phyloP scores from a whole-genome alignment of 2,888 invertebrate genomes.

The Lasiommata megera region DNA sequence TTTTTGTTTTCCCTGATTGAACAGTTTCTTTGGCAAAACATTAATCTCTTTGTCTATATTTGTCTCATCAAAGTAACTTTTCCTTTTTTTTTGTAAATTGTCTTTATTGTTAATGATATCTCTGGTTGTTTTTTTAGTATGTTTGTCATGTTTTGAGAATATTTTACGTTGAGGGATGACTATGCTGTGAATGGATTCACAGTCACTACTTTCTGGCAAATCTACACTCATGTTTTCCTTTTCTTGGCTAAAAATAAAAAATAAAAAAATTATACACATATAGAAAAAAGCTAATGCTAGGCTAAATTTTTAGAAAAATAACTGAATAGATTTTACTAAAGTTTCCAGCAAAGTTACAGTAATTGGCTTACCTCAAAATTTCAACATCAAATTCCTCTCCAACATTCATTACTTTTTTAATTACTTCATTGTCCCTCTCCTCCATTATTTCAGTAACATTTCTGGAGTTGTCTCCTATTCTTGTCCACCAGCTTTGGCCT shows the following conservation, averaged over 20 bases:
- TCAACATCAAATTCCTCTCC: slow-evolving; percentile 63
- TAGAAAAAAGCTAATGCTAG: no score
- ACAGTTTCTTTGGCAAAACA: slow-evolving; percentile 52
- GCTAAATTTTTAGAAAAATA: no score
- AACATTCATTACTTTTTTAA: slow-evolving; percentile 42
- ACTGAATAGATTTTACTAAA: no score
- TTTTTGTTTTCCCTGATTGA: slow-evolving; percentile 44
- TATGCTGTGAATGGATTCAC: slow-evolving; percentile 67
- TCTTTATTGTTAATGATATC: slow-evolving; percentile 44
- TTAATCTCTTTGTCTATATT: slow-evolving; percentile 44
- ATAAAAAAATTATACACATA: no score
- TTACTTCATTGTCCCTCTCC: slow-evolving; percentile 47
- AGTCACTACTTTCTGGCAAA: slow-evolving; percentile 65
- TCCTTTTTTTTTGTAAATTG: slow-evolving; percentile 47
- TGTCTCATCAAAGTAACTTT: slow-evolving; percentile 37
- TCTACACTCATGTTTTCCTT: slow-evolving; percentile 52
- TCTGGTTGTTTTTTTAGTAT: slow-evolving; percentile 47
- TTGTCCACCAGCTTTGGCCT: slow-evolving; percentile 73
- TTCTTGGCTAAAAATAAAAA: slow-evolving; percentile 47
- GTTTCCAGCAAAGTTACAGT: no score
- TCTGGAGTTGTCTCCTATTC: slow-evolving; percentile 55
- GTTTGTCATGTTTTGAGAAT: slow-evolving; percentile 57
- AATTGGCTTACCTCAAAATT: slow-evolving; percentile 50
- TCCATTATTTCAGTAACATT: slow-evolving; percentile 46
- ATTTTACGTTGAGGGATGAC: slow-evolving; percentile 61